phyloP scores from a whole-genome alignment of 2,113 vertebrate species.

The Phrynosoma blainvillii region DNA sequence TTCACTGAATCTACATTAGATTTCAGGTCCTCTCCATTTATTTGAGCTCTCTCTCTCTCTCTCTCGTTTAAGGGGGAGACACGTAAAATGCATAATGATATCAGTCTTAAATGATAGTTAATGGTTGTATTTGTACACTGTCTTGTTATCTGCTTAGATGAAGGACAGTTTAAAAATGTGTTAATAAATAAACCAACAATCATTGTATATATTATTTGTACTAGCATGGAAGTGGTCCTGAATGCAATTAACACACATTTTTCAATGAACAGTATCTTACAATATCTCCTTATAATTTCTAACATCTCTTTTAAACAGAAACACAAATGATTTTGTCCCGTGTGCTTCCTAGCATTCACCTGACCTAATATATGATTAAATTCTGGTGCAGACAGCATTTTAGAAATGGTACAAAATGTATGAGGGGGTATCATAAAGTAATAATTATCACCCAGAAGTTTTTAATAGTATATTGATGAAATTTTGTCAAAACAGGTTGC shows the following conservation, averaged over 20 bases:
- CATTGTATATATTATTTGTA: not conserved
- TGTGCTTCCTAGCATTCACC: not conserved
- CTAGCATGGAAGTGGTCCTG: too few species aligned
- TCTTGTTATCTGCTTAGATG: not conserved
- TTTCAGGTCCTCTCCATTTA: too few species aligned
- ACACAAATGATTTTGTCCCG: not conserved
- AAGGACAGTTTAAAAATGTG: not conserved
- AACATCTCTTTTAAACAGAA: not conserved
- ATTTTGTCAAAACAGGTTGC: conserved; percentile 60
- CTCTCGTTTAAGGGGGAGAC: too few species aligned
- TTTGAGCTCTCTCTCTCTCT: too few species aligned
- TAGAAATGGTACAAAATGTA: conserved; percentile 55
- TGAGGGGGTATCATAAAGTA: too few species aligned
- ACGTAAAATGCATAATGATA: too few species aligned
- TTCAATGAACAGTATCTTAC: not conserved
- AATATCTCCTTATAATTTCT: not conserved
- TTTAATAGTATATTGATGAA: too few species aligned
- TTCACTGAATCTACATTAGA: too few species aligned
- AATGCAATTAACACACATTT: not conserved
- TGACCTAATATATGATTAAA: not conserved
- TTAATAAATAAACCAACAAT: not conserved
- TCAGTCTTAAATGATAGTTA: too few species aligned
- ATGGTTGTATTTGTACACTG: not conserved
- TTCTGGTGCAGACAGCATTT: conserved; percentile 18
- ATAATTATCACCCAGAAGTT: too few species aligned